Percentiles rank a stretch among this genome's conserved stretches.
These are phyloP conservation scores for Zaprionus africanus DNA, from an alignment of 1,140 invertebrate genomes.

Conservation along the genomic window DNA sequence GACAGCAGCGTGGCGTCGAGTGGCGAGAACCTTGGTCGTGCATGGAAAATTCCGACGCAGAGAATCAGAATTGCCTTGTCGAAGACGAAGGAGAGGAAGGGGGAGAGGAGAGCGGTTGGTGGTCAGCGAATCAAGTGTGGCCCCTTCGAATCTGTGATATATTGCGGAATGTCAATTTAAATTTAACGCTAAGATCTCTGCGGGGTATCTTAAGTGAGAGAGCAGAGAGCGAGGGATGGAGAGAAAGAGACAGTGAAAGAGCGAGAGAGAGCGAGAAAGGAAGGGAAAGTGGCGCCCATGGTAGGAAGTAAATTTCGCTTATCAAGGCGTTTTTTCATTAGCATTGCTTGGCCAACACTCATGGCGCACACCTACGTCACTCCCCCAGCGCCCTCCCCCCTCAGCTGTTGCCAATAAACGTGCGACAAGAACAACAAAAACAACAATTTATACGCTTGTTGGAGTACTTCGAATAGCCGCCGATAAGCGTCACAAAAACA, in stretches of 20 bases:
- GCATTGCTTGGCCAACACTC: not conserved
- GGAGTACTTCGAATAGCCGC: conserved; percentile 55
- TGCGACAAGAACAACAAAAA: conserved; percentile 9
- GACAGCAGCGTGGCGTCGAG: conserved; percentile 11
- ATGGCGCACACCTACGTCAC: too few relatives aligned
- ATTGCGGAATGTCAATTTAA: conserved; percentile 9
- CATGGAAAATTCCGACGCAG: conserved; percentile 70
- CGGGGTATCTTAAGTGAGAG: not conserved
- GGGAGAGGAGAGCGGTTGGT: conserved; percentile 4
- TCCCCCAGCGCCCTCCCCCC: not conserved
- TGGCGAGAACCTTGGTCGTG: not conserved
- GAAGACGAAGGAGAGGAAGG: conserved; percentile 21
- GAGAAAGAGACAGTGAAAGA: not conserved
- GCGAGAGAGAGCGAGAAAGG: too few relatives aligned
- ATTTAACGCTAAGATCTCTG: not conserved
- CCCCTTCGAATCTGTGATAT: not conserved
- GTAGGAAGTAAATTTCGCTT: not conserved
- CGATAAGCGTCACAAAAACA: conserved; percentile 58
- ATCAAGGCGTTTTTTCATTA: not conserved
- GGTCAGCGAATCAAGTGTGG: not conserved
- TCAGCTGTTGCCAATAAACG: conserved; percentile 3
- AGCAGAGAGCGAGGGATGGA: not conserved
- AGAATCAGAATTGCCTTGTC: conserved; percentile 50
- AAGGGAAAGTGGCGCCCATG: not conserved
- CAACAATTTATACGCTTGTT: conserved; percentile 43